Evolutionary conservation across 2,113 vertebrate species (phyloP).

Genomic region (Lophura nycthemera): DNA sequence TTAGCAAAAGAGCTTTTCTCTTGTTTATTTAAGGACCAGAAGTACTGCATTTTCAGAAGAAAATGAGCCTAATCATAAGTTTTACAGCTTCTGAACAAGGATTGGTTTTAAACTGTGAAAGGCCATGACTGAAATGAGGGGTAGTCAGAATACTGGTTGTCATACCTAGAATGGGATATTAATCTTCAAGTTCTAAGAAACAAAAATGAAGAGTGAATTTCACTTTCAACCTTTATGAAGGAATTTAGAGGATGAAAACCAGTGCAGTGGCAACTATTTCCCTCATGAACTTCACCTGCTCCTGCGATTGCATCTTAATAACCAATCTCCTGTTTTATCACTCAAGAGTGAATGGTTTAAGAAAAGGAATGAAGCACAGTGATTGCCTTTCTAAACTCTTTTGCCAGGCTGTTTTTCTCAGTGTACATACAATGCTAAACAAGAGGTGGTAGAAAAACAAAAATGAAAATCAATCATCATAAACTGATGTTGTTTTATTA

Average conservation of each 20-base stretch:
- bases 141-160: background rate
- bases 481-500: background rate
- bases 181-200: background rate
- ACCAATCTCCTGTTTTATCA: background rate
- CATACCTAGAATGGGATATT: background rate
- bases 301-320: background rate
- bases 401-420: background rate
- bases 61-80: background rate
- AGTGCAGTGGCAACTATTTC: background rate
- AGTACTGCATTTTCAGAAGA: background rate
- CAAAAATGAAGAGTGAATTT: background rate
- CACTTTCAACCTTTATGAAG: background rate
- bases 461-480: background rate
- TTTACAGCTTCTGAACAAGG: conserved; percentile 8
- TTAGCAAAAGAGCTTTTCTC: conserved; percentile 43
- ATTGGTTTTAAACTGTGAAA: background rate
- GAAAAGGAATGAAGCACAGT: background rate
- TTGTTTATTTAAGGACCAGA: conserved; percentile 21
- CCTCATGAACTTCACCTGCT: background rate
- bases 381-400: background rate
- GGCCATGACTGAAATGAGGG: background rate
- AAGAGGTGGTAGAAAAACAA: background rate
- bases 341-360: background rate
- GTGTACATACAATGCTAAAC: background rate
- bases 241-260: conserved; percentile 12